Conservation (phyloP, 2,888 invertebrate genomes). For the Pyrocoelia pectoralis region DNA sequence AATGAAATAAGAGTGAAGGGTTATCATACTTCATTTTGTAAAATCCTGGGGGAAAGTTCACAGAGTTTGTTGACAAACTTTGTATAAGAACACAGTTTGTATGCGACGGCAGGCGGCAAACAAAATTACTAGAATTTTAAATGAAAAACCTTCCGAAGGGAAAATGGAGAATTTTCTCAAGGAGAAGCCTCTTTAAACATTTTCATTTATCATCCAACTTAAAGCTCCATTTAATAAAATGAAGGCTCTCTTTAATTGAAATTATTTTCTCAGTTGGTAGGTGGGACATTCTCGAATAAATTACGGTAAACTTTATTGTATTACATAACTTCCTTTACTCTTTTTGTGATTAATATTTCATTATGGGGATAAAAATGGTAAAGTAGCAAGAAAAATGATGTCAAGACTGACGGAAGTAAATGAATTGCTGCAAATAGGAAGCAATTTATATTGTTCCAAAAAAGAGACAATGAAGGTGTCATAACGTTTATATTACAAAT, state of each 20-base stretch:
- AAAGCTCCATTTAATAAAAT: not conserved
- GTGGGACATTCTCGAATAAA: not conserved
- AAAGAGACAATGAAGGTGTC: too few relatives aligned
- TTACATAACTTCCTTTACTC: too few relatives aligned
- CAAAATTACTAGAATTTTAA: not conserved
- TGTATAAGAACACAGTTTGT: constrained; percentile 10
- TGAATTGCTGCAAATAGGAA: too few relatives aligned
- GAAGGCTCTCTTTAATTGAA: constrained; percentile 1
- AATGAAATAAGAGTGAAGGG: constrained; percentile 4
- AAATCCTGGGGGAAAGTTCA: constrained; percentile 11
- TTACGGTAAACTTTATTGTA: too few relatives aligned
- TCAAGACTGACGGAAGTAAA: too few relatives aligned
- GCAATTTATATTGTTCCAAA: too few relatives aligned
- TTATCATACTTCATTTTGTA: constrained; percentile 6
- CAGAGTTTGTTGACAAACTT: constrained; percentile 19
- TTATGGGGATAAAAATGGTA: too few relatives aligned
- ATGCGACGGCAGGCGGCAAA: constrained; percentile 16
- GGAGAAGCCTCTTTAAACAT: not conserved
- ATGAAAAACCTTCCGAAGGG: not conserved
- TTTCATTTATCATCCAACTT: not conserved
- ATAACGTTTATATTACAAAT: too few relatives aligned
- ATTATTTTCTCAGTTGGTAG: not conserved
- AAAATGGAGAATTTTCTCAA: not conserved
- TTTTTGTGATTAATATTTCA: too few relatives aligned
- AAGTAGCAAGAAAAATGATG: too few relatives aligned